A percentile compares a stretch with the other conserved stretches of the same genome.
phyloP scores from a whole-genome alignment of 2,888 invertebrate genomes.

The Caenorhabditis sp. region DNA sequence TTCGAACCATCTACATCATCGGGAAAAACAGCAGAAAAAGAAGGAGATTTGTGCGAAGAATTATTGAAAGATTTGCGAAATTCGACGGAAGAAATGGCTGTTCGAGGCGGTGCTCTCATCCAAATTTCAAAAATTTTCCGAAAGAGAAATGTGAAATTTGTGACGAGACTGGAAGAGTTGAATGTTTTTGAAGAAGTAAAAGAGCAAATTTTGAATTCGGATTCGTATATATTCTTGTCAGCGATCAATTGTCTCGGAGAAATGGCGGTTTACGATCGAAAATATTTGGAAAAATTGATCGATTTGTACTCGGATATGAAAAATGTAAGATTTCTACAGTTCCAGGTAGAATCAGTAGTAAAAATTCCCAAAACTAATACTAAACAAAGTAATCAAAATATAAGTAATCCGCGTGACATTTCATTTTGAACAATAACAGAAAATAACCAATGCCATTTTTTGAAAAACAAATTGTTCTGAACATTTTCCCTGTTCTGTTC shows the following conservation, averaged over 20 bases:
- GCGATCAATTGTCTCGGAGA: slow-evolving; percentile 63
- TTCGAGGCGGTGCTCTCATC: slow-evolving; percentile 38
- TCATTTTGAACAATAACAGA: no score
- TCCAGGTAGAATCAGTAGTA: no score
- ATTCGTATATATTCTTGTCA: slow-evolving; percentile 62
- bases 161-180: background rate
- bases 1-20: background rate
- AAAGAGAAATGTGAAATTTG: slow-evolving; percentile 1
- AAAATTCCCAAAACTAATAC: no score
- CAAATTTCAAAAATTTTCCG: slow-evolving; percentile 20
- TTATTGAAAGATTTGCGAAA: slow-evolving; percentile 24
- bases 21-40: background rate
- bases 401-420: no score
- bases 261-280: slow-evolving; percentile 44
- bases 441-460: no score
- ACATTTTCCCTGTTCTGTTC: no score
- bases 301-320: slow-evolving; percentile 33
- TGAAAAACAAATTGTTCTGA: no score
- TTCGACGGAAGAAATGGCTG: slow-evolving; percentile 30
- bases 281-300: slow-evolving; percentile 41
- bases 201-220: slow-evolving; percentile 42
- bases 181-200: slow-evolving; percentile 12
- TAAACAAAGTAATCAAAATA: no score
- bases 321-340: background rate
- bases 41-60: slow-evolving; percentile 20